These are phyloP conservation scores for Drosophila tripunctata DNA, from an alignment of 2,888 invertebrate species.

Conservation along the genomic window DNA sequence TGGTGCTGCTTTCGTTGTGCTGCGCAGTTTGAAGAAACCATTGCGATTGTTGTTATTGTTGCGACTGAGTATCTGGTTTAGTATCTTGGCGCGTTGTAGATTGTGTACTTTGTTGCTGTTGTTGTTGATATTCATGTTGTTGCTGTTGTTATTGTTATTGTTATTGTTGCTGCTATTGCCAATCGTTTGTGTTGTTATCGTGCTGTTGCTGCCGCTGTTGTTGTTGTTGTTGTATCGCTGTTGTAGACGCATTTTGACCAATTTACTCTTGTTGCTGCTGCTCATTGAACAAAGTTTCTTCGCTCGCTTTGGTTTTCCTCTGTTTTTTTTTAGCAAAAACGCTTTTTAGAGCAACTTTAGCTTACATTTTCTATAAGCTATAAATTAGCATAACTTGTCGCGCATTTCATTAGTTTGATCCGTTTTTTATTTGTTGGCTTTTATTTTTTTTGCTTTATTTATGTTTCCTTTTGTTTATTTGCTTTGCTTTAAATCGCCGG, in stretches of 20 bases:
- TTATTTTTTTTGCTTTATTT: conserved; percentile 6
- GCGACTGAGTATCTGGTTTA: conserved; percentile 44
- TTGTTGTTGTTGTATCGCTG: conserved; percentile 54
- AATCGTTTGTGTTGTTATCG: conserved; percentile 39
- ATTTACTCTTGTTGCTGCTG: conserved; percentile 30
- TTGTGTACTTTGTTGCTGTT: conserved; percentile 24
- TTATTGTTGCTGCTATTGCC: conserved; percentile 28
- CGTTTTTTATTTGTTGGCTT: not conserved
- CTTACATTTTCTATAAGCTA: conserved; percentile 22
- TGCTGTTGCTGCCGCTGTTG: conserved; percentile 27
- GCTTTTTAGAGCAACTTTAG: conserved; percentile 7
- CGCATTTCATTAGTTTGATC: not conserved
- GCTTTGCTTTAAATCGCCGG: conserved; percentile 39
- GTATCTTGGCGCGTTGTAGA: conserved; percentile 43
- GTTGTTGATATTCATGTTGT: conserved; percentile 27
- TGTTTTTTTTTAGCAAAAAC: not conserved
- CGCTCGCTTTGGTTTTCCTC: too few relatives aligned
- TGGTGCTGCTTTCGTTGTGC: conserved; percentile 20
- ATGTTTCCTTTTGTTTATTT: conserved; percentile 14
- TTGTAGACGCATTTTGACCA: conserved; percentile 67
- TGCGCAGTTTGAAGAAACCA: conserved; percentile 46
- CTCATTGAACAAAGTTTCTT: conserved; percentile 34
- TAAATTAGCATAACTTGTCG: conserved; percentile 61
- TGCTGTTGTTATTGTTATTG: conserved; percentile 30
- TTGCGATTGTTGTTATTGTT: conserved; percentile 21